phyloP scores from a whole-genome alignment of 2,888 invertebrate species.

The Pristionchus entomophagus region DNA sequence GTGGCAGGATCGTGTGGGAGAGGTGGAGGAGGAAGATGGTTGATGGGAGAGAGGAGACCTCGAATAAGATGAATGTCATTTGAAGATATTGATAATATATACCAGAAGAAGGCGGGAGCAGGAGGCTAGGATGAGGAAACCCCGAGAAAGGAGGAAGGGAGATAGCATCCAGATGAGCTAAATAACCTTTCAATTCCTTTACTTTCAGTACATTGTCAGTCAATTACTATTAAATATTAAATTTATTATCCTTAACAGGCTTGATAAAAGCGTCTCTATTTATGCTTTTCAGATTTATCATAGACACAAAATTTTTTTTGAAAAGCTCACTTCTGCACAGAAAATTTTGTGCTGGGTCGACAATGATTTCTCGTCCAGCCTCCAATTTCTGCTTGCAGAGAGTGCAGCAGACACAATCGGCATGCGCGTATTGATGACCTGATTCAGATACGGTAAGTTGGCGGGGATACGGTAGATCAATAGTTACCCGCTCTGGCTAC shows the following conservation, averaged over 20 bases:
- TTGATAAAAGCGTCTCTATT: too few relatives aligned
- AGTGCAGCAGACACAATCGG: not conserved
- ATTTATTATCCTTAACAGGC: too few relatives aligned
- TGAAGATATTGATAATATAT: not conserved
- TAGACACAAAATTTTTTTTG: not conserved
- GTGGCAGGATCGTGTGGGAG: not conserved
- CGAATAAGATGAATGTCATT: not conserved
- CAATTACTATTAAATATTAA: too few relatives aligned
- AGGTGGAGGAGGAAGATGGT: slow-evolving; percentile 9
- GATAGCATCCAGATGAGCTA: not conserved
- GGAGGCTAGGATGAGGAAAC: not conserved
- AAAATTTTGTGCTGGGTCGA: not conserved
- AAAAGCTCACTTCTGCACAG: not conserved
- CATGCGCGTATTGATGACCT: slow-evolving; percentile 26
- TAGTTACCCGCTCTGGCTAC: not conserved
- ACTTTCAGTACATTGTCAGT: too few relatives aligned
- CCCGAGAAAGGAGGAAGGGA: not conserved
- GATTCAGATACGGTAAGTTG: not conserved
- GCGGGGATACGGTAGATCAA: not conserved
- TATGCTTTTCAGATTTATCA: not conserved
- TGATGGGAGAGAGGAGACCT: not conserved
- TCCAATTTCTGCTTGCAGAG: slow-evolving; percentile 7
- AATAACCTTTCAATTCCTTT: too few relatives aligned
- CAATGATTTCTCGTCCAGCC: not conserved
- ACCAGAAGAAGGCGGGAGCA: not conserved